Evolutionary conservation across 2,113 vertebrate species (phyloP), one percentile per base, ranked within the genome.

Genomic region (Sinocyclocheilus maitianheensis): DNA sequence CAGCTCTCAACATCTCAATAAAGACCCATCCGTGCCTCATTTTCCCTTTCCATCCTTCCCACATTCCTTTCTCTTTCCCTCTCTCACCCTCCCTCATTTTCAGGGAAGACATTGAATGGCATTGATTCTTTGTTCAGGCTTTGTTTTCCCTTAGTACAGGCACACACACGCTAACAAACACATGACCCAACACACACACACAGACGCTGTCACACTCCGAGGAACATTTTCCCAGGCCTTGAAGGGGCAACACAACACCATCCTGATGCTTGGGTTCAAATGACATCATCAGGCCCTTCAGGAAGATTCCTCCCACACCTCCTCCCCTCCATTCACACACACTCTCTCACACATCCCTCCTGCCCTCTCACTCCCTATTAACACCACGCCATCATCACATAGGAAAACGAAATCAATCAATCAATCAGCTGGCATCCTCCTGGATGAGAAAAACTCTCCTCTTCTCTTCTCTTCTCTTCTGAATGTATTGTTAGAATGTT

Each of bases 261-360:
- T 80, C 24, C 86, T 91, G 88, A 89, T 87, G 91, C 89, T 90
- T 88, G 92, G 89, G 87, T 91, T 89, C 90, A 77, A 34, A 91
- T 96, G 94, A 95, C 94, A 93, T 94, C 93, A 95, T 37, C 18
- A 16, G 89, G 85, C 90, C 86, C 91, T 90, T 91, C 58, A 87
- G 84, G 84, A 91, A 78, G 91, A 93, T 65, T 88, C 90, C 85
- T 87, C 81, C 84, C 89, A 83, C 86, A 92, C 78, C 77, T 69
- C 83, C 85, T 83, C 87, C 89, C 88, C 85, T 46, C 72, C 55
- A 75, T 83, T 88, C 87, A 86, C 89, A 91, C 53, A 16, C 65
- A 60, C 34, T 48, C 75, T 58, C 58, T 37, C 80, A 76, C 11
- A 7, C 14, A 78, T 86, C 48, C 76, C 51, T 77, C 46, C 53